These are phyloP conservation scores for Dryomyza anilis DNA, from an alignment of 2,888 invertebrate genomes.

Conservation along the genomic window DNA sequence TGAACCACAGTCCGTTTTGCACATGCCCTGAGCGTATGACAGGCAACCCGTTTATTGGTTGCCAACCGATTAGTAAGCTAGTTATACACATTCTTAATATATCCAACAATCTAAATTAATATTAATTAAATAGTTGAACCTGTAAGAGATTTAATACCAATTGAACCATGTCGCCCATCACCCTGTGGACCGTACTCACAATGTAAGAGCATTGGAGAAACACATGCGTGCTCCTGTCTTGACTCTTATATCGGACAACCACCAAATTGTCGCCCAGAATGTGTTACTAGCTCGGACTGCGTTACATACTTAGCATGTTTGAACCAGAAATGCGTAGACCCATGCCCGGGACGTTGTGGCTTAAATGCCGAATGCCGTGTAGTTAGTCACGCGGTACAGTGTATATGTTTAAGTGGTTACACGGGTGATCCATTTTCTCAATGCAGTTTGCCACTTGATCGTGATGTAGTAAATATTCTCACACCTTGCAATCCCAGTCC, in stretches of 20 bases:
- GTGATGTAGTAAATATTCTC: slow-evolving; percentile 60
- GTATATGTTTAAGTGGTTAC: slow-evolving; percentile 71
- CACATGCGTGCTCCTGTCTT: slow-evolving; percentile 77
- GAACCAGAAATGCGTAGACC: slow-evolving; percentile 77
- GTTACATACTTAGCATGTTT: slow-evolving; percentile 72
- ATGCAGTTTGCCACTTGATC: slow-evolving; percentile 63
- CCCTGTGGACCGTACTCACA: slow-evolving; percentile 82
- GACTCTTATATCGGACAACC: slow-evolving; percentile 72
- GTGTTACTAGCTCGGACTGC: slow-evolving; percentile 78
- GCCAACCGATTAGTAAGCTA: slow-evolving; percentile 65
- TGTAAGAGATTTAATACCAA: slow-evolving; percentile 58
- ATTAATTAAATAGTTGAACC: slow-evolving; percentile 59
- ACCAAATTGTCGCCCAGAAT: slow-evolving; percentile 80
- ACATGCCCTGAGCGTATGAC: slow-evolving; percentile 71
- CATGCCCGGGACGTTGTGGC: slow-evolving; percentile 75
- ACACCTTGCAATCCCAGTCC: slow-evolving; percentile 69
- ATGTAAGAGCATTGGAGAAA: slow-evolving; percentile 70
- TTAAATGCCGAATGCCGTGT: slow-evolving; percentile 75
- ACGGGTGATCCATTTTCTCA: slow-evolving; percentile 79
- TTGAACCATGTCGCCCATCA: slow-evolving; percentile 76
- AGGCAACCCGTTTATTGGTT: slow-evolving; percentile 79
- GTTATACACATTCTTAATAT: background rate
- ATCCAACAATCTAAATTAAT: background rate
- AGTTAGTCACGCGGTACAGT: slow-evolving; percentile 75
- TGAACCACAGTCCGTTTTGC: slow-evolving; percentile 82